Evolutionary conservation across 2,113 vertebrate species (phyloP).

Genomic region (Pteropus alecto): DNA sequence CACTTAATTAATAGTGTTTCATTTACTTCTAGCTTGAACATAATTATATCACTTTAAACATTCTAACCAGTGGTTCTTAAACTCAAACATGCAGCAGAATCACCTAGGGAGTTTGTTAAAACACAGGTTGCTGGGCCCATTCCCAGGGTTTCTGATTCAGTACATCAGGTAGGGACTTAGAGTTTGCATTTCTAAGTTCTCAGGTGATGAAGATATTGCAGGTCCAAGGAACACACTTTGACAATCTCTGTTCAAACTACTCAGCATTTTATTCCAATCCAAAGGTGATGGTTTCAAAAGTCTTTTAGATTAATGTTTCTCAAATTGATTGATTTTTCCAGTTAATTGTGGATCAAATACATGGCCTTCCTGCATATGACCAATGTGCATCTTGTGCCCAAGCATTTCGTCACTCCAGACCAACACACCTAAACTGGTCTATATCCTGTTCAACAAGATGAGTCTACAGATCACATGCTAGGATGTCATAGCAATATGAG

Average conservation of each 20-base stretch:
- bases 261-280: background rate
- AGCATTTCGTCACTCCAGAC: background rate
- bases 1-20: background rate
- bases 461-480: background rate
- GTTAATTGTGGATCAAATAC: background rate
- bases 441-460: background rate
- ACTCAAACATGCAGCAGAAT: background rate
- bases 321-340: background rate
- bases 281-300: background rate
- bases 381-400: background rate
- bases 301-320: background rate
- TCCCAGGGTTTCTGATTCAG: background rate
- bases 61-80: background rate
- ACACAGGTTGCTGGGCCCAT: background rate
- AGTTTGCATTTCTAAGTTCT: constrained; percentile 38
- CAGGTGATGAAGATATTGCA: background rate
- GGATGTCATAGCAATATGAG: background rate
- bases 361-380: background rate
- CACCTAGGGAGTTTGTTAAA: constrained; percentile 36
- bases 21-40: background rate
- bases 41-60: background rate
- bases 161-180: background rate
- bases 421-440: background rate
- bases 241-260: background rate
- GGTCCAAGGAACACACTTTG: background rate